These are phyloP conservation scores for Empis stercorea DNA, from an alignment of 2,888 invertebrate species.

Conservation along the genomic window DNA sequence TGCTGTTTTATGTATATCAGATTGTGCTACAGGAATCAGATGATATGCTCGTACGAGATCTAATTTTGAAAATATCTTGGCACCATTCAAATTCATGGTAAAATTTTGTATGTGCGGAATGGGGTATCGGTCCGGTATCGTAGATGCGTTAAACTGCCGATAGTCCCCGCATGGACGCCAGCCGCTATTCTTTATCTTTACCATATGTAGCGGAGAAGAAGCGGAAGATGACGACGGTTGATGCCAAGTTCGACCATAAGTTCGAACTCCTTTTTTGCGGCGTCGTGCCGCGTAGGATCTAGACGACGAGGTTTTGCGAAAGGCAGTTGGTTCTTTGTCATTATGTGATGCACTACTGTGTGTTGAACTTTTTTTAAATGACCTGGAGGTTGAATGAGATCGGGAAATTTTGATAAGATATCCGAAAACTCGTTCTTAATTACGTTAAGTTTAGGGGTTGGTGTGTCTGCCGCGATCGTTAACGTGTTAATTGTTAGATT, in stretches of 20 bases:
- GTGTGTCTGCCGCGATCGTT: not conserved
- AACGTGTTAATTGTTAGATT: not conserved
- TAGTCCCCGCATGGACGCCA: slow-evolving; percentile 7
- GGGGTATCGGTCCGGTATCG: slow-evolving; percentile 5
- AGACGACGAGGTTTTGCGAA: not conserved
- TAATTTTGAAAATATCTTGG: slow-evolving; percentile 2
- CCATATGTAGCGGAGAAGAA: slow-evolving; percentile 4
- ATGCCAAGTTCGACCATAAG: slow-evolving; percentile 4
- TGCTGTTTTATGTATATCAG: slow-evolving; percentile 2
- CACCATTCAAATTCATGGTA: not conserved
- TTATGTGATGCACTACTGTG: not conserved
- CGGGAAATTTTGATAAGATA: not conserved
- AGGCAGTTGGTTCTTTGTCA: not conserved
- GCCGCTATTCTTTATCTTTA: not conserved
- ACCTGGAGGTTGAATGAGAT: not conserved
- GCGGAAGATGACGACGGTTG: slow-evolving; percentile 2
- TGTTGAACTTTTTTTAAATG: not conserved
- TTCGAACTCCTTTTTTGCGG: slow-evolving; percentile 4
- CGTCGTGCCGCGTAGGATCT: not conserved
- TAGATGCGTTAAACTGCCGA: slow-evolving; percentile 3
- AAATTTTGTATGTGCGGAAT: slow-evolving; percentile 5
- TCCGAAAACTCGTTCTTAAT: not conserved
- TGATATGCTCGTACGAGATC: slow-evolving; percentile 16
- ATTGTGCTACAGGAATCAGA: slow-evolving; percentile 7
- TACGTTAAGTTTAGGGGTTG: not conserved